Evolutionary conservation across 2,888 invertebrate genomes (phyloP), one percentile per base, ranked within the genome.

Genomic region (Apoda limacodes): DNA sequence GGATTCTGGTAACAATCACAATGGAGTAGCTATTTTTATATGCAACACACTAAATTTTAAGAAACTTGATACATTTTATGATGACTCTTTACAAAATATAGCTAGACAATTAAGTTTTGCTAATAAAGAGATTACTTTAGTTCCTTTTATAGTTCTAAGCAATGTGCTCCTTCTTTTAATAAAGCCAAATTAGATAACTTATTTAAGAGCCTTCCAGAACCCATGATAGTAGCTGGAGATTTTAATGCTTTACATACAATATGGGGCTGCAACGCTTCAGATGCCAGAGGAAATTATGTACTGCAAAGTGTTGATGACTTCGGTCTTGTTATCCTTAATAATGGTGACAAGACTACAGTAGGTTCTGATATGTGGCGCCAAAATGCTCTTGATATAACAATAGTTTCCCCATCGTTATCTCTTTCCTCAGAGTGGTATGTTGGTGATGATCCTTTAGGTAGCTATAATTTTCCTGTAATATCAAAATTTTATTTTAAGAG

Each of bases 381-480:
- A 9, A 23, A 27, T 27, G 28, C 23, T 14, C 22, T 34, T 9
- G 28, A 25, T 20, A 24, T 28, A 9, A 20, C 33, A 2, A 13
- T 32, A 21, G 32, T 32, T 2, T 25, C 17, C 9, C 20, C 34
- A 10, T 30, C 23, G 7, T 10, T 31, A 9, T 19, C 32, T 14
- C 9, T 26, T 5, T 10, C 4, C 9, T 26, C 11, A 26, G 26
- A 32, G 11, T 32, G 21, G 25, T 5, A 6, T 19, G 21, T 32
- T 5, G 22, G 22, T 13, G 14, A 22, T 14, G 22, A 31, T 27
- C 31, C 24, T n/a, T 13, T 30, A 5, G 30, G 30, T 9, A 35
- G 30, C 22, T 35, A 30, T 27, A 27, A 35, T 12, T 21, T 35
- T 7, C 26, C 30, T 28, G 35, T 31, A 28, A 35, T 31, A 5